Evolutionary conservation across 2,797 vertebrate genomes (phyloP).

Genomic region (Fundulus diaphanus): DNA sequence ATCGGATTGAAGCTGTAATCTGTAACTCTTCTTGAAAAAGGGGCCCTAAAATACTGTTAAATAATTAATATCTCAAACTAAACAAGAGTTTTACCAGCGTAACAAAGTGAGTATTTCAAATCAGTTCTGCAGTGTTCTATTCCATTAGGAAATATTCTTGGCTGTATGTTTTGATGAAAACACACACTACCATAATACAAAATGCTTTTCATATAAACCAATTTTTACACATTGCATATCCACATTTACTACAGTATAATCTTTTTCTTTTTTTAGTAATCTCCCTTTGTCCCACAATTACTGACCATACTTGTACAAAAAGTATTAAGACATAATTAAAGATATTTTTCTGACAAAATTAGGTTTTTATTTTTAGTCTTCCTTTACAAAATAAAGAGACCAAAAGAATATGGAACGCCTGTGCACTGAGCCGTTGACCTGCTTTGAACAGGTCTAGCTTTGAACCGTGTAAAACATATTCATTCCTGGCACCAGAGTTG

Average conservation of each 20-base stretch:
- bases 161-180: background rate
- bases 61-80: too few relatives aligned
- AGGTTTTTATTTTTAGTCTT: background rate
- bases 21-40: background rate
- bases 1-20: background rate
- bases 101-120: too few relatives aligned
- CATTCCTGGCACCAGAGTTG: slow-evolving; percentile 27
- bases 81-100: too few relatives aligned
- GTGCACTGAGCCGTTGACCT: slow-evolving; percentile 9
- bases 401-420: slow-evolving; percentile 11
- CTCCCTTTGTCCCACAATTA: background rate
- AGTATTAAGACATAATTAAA: background rate
- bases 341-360: background rate
- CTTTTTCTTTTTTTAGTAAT: background rate
- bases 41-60: too few relatives aligned
- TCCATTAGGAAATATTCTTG: background rate
- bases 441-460: slow-evolving; percentile 5
- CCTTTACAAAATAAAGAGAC: slow-evolving; percentile 8
- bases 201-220: background rate
- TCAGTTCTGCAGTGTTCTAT: background rate
- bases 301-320: background rate
- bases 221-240: background rate
- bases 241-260: background rate
- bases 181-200: background rate
- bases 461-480: slow-evolving; percentile 23